Evolutionary conservation across 2,113 vertebrate species (phyloP), one percentile per base, ranked within the genome.

Genomic region (Leptocoma aspasia): DNA sequence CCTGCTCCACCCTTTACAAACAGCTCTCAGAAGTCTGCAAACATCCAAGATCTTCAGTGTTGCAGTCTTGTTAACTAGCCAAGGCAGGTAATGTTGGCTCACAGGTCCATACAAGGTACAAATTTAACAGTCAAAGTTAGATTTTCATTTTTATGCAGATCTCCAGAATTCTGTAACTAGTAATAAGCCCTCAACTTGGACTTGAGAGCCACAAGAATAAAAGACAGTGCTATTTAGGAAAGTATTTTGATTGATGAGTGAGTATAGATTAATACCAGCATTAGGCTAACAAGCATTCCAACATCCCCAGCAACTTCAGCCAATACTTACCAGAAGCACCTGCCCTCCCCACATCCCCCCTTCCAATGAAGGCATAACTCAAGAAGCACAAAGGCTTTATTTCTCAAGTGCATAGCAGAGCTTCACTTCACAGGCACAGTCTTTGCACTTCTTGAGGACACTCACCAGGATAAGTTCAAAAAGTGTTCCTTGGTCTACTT

Each of bases 401-500:
- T 24, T 24, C 27, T 19, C 17, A 88, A 61, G 24, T 4, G 16
- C 24, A 33, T 5, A 30, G 8, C 6, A 53, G 37, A 60, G 35
- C 37, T 19, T 7, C 63, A 9, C 22, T 35, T 50, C 63, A 17
- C 42, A 82, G 49, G 31, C 41, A 50, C 2, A 30, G 45, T 17
- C 68, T 59, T 68, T 13, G 27, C 7, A 26, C 21, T 60, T 53
- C 66, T 15, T 23, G 15, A 41, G 44, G 28, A 3, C 2, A 94
- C 98, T 96, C 97, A 99, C 99, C 99, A 99, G 98, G 96, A 99
- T 99, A 82, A 99, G 99, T 91, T 99, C 99, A 97, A 99, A 99
- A 81, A 99, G 98, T 30, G 99, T 99, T 96, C 99, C 99, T 95
- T 99, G 99, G 98, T 99, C 99, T 96, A 99, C 99, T 98, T 99